phyloP scores from a whole-genome alignment of 2,113 vertebrate species.

The Petrocephalus microphthalmus region DNA sequence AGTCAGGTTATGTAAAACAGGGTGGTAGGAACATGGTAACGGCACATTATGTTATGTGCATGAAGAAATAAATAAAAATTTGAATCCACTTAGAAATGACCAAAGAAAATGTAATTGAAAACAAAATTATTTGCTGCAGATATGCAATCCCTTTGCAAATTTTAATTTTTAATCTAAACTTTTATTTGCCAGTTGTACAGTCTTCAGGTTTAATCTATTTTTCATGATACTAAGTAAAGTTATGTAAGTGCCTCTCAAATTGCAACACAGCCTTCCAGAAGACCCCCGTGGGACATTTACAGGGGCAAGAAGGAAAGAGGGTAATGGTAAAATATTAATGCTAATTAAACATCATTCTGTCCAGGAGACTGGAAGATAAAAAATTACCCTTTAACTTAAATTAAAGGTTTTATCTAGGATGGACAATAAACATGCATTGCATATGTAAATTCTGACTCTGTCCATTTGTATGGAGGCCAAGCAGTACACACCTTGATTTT shows the following conservation, averaged over 20 bases:
- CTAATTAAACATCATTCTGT: neutral
- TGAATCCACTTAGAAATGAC: neutral
- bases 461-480: neutral
- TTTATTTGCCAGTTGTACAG: neutral
- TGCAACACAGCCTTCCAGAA: neutral
- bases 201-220: neutral
- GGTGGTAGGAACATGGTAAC: neutral
- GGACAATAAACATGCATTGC: neutral
- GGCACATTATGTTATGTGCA: neutral
- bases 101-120: neutral
- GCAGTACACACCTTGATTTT: neutral
- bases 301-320: neutral
- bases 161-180: neutral
- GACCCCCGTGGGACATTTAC: neutral
- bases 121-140: neutral
- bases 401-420: neutral
- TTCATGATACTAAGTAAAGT: neutral
- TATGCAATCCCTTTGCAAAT: neutral
- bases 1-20: neutral
- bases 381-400: neutral
- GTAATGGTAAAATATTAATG: neutral
- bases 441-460: neutral
- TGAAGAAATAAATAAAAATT: neutral
- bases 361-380: neutral
- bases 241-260: neutral